Evolutionary conservation across 1,140 invertebrate genomes (phyloP).

Genomic region (Zaprionus tsacasi): DNA sequence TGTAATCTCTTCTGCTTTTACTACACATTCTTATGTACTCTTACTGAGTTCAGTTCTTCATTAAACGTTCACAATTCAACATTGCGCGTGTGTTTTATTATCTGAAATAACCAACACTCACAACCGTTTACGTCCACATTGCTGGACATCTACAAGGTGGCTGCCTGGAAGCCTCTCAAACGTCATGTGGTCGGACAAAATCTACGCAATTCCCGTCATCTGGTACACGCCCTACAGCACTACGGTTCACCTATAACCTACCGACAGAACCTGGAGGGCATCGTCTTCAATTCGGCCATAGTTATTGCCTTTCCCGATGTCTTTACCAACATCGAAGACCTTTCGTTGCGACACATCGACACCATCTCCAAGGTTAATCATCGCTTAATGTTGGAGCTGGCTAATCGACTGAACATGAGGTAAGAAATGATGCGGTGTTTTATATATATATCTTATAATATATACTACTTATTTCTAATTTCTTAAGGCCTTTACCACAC

Average conservation of each 20-base stretch:
- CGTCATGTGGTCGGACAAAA: slow-evolving; percentile 36
- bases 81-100: too few relatives aligned
- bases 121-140: slow-evolving; percentile 44
- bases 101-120: too few relatives aligned
- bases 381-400: slow-evolving; percentile 84
- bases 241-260: slow-evolving; percentile 75
- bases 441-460: too few relatives aligned
- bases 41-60: too few relatives aligned
- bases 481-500: too few relatives aligned
- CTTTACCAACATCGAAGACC: slow-evolving; percentile 81
- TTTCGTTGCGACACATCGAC: slow-evolving; percentile 85
- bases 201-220: slow-evolving; percentile 39
- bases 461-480: too few relatives aligned
- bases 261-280: slow-evolving; percentile 74
- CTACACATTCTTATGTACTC: too few relatives aligned
- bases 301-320: slow-evolving; percentile 83
- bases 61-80: too few relatives aligned
- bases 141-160: slow-evolving; percentile 73
- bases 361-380: slow-evolving; percentile 85
- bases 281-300: slow-evolving; percentile 70
- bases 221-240: slow-evolving; percentile 50
- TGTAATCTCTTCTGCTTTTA: too few relatives aligned
- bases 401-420: slow-evolving; percentile 85
- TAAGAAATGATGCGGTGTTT: slow-evolving; percentile 32
- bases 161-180: slow-evolving; percentile 57